A percentile compares a stretch with the other conserved stretches of the same genome.
Conservation (phyloP, 2,113 vertebrate species). For the Marmota flaviventris region DNA sequence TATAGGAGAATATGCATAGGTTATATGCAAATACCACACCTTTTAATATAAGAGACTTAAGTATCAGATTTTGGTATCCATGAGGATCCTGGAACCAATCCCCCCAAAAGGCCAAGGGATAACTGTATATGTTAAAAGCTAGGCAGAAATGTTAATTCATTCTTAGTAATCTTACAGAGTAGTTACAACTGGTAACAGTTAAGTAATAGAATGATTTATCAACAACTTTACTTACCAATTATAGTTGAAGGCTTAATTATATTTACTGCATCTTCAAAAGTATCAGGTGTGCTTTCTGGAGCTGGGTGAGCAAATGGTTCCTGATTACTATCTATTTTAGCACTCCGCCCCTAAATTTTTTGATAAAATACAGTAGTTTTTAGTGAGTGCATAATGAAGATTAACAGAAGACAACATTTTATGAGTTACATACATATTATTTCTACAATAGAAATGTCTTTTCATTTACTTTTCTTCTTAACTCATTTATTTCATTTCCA, state of each 20-base stretch:
- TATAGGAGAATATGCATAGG: not conserved
- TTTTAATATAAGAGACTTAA: not conserved
- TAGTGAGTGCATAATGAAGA: constrained; percentile 28
- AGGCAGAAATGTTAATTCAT: constrained; percentile 20
- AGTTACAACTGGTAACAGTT: constrained; percentile 12
- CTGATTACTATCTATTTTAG: constrained; percentile 92
- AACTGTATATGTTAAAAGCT: constrained; percentile 5
- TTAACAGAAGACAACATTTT: constrained; percentile 31
- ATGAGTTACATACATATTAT: not conserved
- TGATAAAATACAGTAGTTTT: constrained; percentile 40
- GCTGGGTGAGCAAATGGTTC: constrained; percentile 92
- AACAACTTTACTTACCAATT: constrained; percentile 90
- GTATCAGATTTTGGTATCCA: not conserved
- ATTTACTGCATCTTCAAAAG: constrained; percentile 95
- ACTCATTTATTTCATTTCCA: not conserved
- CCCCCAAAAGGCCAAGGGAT: not conserved
- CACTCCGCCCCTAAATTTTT: constrained; percentile 88
- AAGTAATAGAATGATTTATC: not conserved
- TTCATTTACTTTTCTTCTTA: constrained; percentile 47
- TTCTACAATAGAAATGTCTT: not conserved
- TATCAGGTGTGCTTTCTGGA: constrained; percentile 89
- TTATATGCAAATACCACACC: not conserved
- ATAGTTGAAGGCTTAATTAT: constrained; percentile 94
- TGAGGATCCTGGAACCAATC: not conserved
- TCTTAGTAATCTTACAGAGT: not conserved